Conservation (phyloP, 2,888 invertebrate genomes). For the Orthonychiurus folsomi region DNA sequence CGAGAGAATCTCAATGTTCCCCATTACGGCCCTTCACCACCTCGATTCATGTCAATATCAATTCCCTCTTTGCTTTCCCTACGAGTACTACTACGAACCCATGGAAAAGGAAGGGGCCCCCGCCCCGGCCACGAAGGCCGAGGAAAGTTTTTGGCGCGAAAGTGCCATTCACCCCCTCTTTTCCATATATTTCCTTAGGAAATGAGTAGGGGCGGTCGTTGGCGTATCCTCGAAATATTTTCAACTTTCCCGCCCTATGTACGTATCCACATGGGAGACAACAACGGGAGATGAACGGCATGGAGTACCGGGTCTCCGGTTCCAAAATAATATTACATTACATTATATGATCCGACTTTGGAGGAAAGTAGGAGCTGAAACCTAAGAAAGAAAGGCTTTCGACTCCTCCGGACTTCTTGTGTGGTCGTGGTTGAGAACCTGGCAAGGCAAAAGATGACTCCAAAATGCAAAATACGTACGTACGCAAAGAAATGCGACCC, state of each 20-base stretch:
- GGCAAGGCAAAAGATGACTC: too few relatives aligned
- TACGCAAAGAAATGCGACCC: too few relatives aligned
- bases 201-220: neutral
- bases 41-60: slow-evolving; percentile 29
- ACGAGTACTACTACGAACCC: neutral
- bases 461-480: neutral
- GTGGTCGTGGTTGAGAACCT: too few relatives aligned
- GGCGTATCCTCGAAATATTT: neutral
- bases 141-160: neutral
- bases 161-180: neutral
- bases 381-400: too few relatives aligned
- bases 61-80: slow-evolving; percentile 21
- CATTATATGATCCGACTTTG: neutral
- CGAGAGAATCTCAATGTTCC: slow-evolving; percentile 22
- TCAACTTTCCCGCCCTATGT: neutral
- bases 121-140: too few relatives aligned
- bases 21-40: slow-evolving; percentile 28
- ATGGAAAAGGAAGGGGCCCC: slow-evolving; percentile 2
- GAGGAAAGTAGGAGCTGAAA: neutral
- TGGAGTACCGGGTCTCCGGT: neutral
- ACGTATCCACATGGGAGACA: too few relatives aligned
- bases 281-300: neutral
- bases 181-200: neutral
- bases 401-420: too few relatives aligned
- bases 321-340: neutral